Evolutionary conservation across 2,888 invertebrate genomes (phyloP), one percentile per base, ranked within the genome.

Genomic region (Hirtodrosophila confusa): DNA sequence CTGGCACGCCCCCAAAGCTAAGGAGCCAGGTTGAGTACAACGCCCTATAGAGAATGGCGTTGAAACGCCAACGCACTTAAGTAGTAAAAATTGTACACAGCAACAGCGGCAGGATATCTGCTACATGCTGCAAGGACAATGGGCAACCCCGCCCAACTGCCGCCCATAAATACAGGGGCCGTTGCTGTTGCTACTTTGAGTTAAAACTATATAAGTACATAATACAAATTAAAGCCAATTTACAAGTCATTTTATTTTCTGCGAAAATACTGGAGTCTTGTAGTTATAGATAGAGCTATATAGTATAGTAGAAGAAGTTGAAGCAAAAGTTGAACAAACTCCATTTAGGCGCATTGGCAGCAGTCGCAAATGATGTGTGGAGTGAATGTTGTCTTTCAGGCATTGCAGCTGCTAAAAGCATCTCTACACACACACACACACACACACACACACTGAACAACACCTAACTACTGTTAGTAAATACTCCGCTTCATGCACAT

Each of bases 331-430:
- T 68, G 50, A 71, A 54, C 36, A 57, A 62, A 68, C 69, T 54
- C 39, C 37, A 37, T 53, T 67, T 39, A 44, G 40, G 51, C 44
- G 23, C 35, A 49, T 62, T 24, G 40, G 31, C 57, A 39, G 37
- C 47, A 9, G 45, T 17, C 23, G 9, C 48, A 73, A 73, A 71
- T 73, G 37, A 73, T 61, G 70, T 71, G 70, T 53, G 48, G 56
- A 40, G 40, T 40, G 33, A 67, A 48, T 61, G 61, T 49, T 48
- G 61, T 51, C 44, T 40, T 27, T 39, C 24, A 37, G 23, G 12
- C 11, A 17, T 39, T 12, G 4, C 35, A 53, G 41, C 36, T 44
- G n/a, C 74, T 71, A 56, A 71, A 74, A 71, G 74, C 68, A 61
- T 56, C 55, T 45, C 61, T 65, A 11, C 40, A 44, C 10, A 17